These are phyloP conservation scores for Perodicticus potto DNA, from an alignment of 2,797 vertebrate genomes.

Conservation along the genomic window DNA sequence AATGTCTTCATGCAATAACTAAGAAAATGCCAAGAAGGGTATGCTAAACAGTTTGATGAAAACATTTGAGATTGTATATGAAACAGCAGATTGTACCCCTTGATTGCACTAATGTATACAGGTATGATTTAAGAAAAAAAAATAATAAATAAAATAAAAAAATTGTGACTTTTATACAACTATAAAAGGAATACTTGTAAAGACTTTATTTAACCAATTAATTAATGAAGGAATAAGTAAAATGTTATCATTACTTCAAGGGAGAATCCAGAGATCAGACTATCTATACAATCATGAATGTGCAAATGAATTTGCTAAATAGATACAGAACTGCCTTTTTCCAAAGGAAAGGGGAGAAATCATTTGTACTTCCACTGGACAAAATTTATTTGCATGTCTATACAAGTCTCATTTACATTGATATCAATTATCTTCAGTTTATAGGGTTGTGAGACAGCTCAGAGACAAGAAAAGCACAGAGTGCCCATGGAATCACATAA, in stretches of 20 bases:
- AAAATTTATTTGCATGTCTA: not conserved
- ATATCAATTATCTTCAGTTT: not conserved
- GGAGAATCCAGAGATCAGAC: not conserved
- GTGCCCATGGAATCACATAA: not conserved
- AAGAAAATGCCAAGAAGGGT: no score
- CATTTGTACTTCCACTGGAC: not conserved
- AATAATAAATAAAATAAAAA: no score
- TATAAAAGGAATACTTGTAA: not conserved
- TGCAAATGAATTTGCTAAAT: not conserved
- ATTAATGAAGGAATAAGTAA: not conserved
- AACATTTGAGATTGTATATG: no score
- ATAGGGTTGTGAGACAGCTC: not conserved
- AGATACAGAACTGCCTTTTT: not conserved
- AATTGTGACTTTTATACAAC: not conserved
- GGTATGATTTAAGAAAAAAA: no score
- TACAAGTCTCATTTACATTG: not conserved
- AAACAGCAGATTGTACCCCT: no score
- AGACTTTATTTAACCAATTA: not conserved
- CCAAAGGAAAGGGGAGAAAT: not conserved
- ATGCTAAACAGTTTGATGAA: no score
- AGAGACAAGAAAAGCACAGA: not conserved
- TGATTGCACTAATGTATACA: no score
- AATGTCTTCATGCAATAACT: no score
- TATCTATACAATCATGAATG: not conserved
- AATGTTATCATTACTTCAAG: not conserved